These are phyloP conservation scores for Acleris sparsana DNA, from an alignment of 2,888 invertebrate genomes.

Conservation along the genomic window DNA sequence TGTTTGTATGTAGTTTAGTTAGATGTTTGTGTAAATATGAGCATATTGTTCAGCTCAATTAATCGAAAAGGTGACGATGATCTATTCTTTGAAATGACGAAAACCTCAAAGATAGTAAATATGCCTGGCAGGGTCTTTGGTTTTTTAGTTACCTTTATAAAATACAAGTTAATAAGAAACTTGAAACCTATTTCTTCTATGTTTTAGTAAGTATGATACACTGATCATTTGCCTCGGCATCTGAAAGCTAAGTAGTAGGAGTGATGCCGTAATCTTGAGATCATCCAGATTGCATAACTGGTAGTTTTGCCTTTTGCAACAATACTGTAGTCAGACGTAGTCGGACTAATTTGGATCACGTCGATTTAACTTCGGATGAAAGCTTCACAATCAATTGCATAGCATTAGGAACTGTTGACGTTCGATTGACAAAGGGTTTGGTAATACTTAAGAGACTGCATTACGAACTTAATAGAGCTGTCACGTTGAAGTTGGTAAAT, in stretches of 20 bases:
- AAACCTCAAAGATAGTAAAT: too few species aligned
- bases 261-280: conserved; percentile 31
- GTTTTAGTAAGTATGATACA: too few species aligned
- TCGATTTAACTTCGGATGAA: conserved; percentile 23
- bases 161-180: too few species aligned
- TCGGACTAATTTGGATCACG: conserved; percentile 30
- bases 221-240: conserved; percentile 14
- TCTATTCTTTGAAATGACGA: too few species aligned
- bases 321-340: conserved; percentile 28
- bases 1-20: too few species aligned
- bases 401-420: conserved; percentile 16
- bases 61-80: too few species aligned
- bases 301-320: conserved; percentile 26
- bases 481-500: too few species aligned
- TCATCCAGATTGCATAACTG: conserved; percentile 32
- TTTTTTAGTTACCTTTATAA: too few species aligned
- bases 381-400: conserved; percentile 31
- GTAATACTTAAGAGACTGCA: conserved; percentile 7
- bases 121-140: too few species aligned
- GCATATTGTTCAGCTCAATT: background rate
- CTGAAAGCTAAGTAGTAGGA: conserved; percentile 26
- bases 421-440: conserved; percentile 25
- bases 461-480: background rate
- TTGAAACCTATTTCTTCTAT: too few species aligned
- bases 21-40: background rate